phyloP scores from a whole-genome alignment of 2,888 invertebrate genomes.

The Parnassius apollo region DNA sequence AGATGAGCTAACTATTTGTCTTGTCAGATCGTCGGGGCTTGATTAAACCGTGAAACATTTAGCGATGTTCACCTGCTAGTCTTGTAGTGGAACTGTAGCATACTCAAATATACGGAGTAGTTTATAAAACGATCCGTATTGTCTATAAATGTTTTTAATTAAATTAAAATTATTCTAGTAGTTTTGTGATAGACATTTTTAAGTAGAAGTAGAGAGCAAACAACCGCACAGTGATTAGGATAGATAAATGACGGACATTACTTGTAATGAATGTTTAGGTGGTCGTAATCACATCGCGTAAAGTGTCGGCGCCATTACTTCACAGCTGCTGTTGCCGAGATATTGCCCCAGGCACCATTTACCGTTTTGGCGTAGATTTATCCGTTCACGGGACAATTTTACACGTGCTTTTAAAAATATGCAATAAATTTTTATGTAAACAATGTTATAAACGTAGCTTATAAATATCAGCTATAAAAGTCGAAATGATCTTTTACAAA shows the following conservation, averaged over 20 bases:
- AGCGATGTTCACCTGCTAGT: conserved; percentile 61
- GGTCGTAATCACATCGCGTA: conserved; percentile 80
- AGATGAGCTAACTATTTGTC: conserved; percentile 80
- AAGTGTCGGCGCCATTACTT: conserved; percentile 79
- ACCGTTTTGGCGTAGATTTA: conserved; percentile 66
- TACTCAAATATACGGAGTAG: conserved; percentile 6
- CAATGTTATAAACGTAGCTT: conserved; percentile 19
- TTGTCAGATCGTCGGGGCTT: conserved; percentile 76
- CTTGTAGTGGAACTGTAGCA: conserved; percentile 36
- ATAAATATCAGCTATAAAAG: neutral
- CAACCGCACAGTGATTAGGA: conserved; percentile 74
- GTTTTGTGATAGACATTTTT: conserved; percentile 21
- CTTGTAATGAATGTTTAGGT: conserved; percentile 81
- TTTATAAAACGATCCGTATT: conserved; percentile 10
- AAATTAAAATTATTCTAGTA: conserved; percentile 19
- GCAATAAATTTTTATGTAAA: conserved; percentile 23
- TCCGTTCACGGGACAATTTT: conserved; percentile 55
- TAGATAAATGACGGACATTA: conserved; percentile 80
- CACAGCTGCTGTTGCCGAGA: conserved; percentile 77
- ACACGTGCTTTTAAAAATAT: conserved; percentile 35
- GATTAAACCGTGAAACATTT: conserved; percentile 80
- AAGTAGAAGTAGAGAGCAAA: conserved; percentile 36
- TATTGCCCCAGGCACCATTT: conserved; percentile 74
- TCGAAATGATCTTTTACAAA: too few relatives aligned
- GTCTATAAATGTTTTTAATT: neutral